Evolutionary conservation across 92 coral and sea anemone species (phyloP), one percentile per base, ranked within the genome.

Genomic region (Phenganax subtilis): DNA sequence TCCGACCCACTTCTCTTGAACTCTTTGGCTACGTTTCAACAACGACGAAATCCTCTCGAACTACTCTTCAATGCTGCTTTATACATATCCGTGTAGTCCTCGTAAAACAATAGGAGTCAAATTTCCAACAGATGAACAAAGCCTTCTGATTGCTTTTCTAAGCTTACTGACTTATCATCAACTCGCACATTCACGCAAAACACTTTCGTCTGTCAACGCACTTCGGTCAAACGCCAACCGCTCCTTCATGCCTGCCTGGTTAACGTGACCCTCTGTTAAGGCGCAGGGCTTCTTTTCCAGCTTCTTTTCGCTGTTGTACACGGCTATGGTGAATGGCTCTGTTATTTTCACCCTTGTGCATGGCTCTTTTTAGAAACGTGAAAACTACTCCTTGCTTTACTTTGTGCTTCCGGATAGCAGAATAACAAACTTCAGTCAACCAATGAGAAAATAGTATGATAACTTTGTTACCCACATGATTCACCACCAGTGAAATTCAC

Each of bases 161-260:
- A 44, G 44, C 62, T 55, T 55, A 56, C n/a, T 31, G 7, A 56
- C n/a, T 75, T 75, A 75, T 75, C 80, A 75, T 55, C 66, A 75
- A 15, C 14, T 56, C 44, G 47, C 66, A 75, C 80, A 56, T 55
- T 54, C 57, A 10, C 47, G 51, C 16, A 52, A 73, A 73, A 53
- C 44, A 31, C 78, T 56, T 53, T 64, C 70, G 70, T 64, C 70
- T 64, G 70, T 64, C 70, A 64, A 64, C 70, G 37, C 10, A 64
- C 29, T n/a, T 64, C 10, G 3, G 37, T 64, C 37, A 44, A 64
- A n/a, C 20, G 12, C 37, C 70, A 12, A 3, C 6, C 4, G 29
- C 8, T 64, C 27, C 70, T 64, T 64, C 70, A 15, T 64, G 70
- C 29, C 7, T 20, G 70, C 27, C 10, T 25, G 37, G 25, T 64